Percentiles rank a stretch among this genome's conserved stretches.
Evolutionary conservation across 1,140 invertebrate species (phyloP).

Genomic region (Phymorhynchus buccinoides): DNA sequence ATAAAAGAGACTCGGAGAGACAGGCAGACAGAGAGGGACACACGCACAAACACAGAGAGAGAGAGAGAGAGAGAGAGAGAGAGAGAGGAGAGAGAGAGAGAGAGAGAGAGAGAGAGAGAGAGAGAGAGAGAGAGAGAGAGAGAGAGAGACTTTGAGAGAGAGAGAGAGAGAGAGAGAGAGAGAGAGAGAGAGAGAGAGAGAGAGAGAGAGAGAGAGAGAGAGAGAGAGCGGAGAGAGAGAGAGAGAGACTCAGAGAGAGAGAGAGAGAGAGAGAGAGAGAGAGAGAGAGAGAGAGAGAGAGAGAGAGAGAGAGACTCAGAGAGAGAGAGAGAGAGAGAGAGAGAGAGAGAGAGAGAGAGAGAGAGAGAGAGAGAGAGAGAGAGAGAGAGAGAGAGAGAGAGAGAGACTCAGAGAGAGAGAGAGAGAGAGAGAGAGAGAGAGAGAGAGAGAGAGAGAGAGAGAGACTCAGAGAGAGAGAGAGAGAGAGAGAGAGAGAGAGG

Average conservation of each 20-base stretch:
- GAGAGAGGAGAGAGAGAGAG: not conserved
- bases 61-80: no score
- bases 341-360: not conserved
- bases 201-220: not conserved
- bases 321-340: not conserved
- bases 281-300: not conserved
- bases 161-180: not conserved
- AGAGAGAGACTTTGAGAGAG: not conserved
- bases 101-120: not conserved
- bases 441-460: not conserved
- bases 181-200: not conserved
- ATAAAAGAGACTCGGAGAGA: no score
- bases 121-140: not conserved
- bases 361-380: not conserved
- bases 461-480: constrained; percentile 16
- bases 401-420: no score
- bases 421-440: not conserved
- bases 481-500: not conserved
- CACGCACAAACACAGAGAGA: no score
- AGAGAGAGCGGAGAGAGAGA: not conserved
- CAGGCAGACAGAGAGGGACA: no score
- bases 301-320: not conserved
- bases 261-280: not conserved
- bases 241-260: not conserved
- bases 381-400: no score